Conservation (phyloP, 2,113 vertebrate genomes). For the Edolisoma coerulescens region DNA sequence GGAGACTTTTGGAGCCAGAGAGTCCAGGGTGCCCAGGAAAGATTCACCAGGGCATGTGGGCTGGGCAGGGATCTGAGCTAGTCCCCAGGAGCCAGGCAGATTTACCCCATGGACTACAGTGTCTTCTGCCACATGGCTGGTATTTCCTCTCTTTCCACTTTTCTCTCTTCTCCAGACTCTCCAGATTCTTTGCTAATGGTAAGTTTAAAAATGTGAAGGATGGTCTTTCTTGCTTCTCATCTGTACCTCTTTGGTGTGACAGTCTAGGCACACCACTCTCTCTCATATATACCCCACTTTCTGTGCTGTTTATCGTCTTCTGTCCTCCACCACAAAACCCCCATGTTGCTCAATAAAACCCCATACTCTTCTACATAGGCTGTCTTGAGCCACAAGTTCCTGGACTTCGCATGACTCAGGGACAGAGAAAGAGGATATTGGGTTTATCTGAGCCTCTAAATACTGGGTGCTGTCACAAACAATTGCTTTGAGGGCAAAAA, state of each 20-base stretch:
- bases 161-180: neutral
- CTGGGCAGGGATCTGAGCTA: neutral
- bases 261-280: neutral
- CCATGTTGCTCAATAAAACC: neutral
- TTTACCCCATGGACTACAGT: neutral
- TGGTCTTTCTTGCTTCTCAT: neutral
- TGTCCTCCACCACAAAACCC: neutral
- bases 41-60: accelerated
- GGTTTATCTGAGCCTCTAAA: neutral
- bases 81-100: neutral
- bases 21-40: neutral
- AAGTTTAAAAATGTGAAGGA: neutral
- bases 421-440: neutral
- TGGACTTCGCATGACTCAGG: neutral
- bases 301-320: neutral
- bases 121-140: neutral
- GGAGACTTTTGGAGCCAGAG: neutral
- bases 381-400: neutral
- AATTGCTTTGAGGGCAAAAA: neutral
- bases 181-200: neutral
- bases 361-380: neutral
- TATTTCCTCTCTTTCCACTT: neutral
- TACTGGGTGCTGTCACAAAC: neutral
- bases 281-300: neutral
- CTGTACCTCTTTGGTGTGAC: neutral